Evolutionary conservation across 2,113 vertebrate species (phyloP).

Genomic region (Myiagra hebetior): DNA sequence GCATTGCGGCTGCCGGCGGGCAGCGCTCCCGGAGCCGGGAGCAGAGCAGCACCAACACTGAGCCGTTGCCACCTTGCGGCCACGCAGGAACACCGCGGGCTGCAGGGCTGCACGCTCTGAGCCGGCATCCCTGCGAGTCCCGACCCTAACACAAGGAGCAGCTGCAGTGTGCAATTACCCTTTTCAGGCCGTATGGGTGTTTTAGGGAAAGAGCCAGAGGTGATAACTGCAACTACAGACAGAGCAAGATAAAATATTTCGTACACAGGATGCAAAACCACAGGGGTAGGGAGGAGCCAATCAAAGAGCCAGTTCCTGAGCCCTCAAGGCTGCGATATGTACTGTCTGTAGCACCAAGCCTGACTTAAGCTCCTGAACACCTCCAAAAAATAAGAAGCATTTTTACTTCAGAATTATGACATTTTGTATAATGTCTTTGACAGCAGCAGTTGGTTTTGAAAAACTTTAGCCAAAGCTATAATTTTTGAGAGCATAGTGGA

Average conservation of each 20-base stretch:
- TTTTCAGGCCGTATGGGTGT: background rate
- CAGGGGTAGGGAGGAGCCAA: background rate
- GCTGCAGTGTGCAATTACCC: background rate
- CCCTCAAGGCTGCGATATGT: no score
- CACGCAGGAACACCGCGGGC: background rate
- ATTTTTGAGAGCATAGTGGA: background rate
- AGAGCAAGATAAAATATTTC: background rate
- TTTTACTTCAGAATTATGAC: background rate
- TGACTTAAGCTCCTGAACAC: background rate
- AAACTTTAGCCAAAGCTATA: background rate
- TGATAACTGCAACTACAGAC: background rate
- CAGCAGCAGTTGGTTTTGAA: background rate
- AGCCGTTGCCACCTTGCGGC: slow-evolving; percentile 3
- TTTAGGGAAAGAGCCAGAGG: background rate
- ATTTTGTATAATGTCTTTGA: background rate
- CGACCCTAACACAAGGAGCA: background rate
- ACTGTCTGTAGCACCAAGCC: background rate
- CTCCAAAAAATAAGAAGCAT: background rate
- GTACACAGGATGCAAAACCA: background rate
- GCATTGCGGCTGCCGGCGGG: background rate
- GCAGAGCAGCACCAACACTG: background rate
- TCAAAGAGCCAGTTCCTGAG: background rate
- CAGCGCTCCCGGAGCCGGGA: no score
- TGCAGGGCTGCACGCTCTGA: accelerated
- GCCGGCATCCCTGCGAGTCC: background rate